Conservation (phyloP, 2,888 invertebrate genomes). For the Chamaedrilus cognettii region DNA sequence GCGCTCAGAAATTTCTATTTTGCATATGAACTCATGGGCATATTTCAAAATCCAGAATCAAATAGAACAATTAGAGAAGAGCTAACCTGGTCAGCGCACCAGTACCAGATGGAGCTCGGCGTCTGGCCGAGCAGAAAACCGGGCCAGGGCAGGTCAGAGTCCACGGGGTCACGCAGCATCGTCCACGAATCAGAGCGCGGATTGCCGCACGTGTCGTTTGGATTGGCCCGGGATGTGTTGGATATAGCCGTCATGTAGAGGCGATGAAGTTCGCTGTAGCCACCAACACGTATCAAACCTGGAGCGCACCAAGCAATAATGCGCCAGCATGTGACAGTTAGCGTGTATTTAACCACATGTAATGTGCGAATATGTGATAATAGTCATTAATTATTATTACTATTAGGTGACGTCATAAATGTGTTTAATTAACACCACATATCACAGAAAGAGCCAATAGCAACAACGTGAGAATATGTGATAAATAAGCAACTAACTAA, state of each 20-base stretch:
- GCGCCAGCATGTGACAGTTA: too few relatives aligned
- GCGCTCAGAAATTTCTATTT: neutral
- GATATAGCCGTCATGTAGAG: conserved; percentile 60
- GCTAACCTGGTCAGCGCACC: conserved; percentile 39
- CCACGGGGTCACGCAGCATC: conserved; percentile 56
- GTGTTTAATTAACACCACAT: too few relatives aligned
- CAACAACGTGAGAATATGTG: too few relatives aligned
- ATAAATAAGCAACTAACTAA: too few relatives aligned
- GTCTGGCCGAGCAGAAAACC: conserved; percentile 41
- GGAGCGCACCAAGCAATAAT: too few relatives aligned
- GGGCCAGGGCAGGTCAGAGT: conserved; percentile 42
- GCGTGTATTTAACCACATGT: too few relatives aligned
- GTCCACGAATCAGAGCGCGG: conserved; percentile 59
- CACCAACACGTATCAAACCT: conserved; percentile 60
- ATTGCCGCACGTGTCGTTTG: conserved; percentile 50
- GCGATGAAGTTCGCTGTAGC: conserved; percentile 58
- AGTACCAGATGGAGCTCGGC: conserved; percentile 40
- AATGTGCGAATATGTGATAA: too few relatives aligned
- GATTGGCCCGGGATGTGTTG: conserved; percentile 29
- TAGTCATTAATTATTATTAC: too few relatives aligned
- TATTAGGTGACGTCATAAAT: too few relatives aligned
- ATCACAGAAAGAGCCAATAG: too few relatives aligned
- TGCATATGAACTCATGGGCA: too few relatives aligned
- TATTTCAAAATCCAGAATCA: conserved; percentile 65
- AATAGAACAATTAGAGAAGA: conserved; percentile 58